phyloP scores from a whole-genome alignment of 2,888 invertebrate genomes.

The Nemoura dubitans region DNA sequence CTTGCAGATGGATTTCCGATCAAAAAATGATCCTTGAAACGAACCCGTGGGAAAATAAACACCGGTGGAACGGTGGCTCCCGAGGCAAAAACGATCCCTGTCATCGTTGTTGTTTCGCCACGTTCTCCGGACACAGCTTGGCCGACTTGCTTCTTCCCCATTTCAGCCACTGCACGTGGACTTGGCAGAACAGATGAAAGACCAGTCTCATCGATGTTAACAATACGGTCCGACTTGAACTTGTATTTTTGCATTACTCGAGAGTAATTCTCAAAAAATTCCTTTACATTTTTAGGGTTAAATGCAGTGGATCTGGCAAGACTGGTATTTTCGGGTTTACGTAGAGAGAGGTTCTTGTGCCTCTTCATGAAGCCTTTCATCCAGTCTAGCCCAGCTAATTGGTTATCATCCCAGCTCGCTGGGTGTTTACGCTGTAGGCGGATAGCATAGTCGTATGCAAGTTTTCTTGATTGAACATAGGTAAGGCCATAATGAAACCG shows the following conservation, averaged over 20 bases:
- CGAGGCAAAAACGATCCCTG: constrained; percentile 52
- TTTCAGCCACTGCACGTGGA: constrained; percentile 45
- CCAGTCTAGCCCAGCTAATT: constrained; percentile 49
- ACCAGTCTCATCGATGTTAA: constrained; percentile 50
- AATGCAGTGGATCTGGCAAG: constrained; percentile 46
- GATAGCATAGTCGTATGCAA: not conserved
- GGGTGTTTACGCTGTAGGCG: constrained; percentile 29
- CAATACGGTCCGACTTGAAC: constrained; percentile 41
- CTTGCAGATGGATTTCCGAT: constrained; percentile 51
- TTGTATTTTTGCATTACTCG: constrained; percentile 40
- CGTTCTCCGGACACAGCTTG: constrained; percentile 53
- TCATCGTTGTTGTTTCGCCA: constrained; percentile 53
- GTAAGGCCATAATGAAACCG: not conserved
- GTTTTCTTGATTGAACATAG: not conserved
- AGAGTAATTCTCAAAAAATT: constrained; percentile 46
- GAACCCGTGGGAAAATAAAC: constrained; percentile 54
- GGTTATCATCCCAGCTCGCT: constrained; percentile 43
- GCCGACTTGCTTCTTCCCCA: constrained; percentile 50
- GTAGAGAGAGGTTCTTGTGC: constrained; percentile 44
- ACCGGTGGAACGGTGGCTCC: constrained; percentile 53
- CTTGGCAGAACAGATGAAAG: constrained; percentile 45
- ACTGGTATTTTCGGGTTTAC: constrained; percentile 53
- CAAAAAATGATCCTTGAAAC: constrained; percentile 48
- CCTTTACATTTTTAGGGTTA: constrained; percentile 43
- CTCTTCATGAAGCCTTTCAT: constrained; percentile 50